Percentiles rank a stretch among this genome's conserved stretches.
Evolutionary conservation across 1,140 invertebrate genomes (phyloP).

Genomic region (Galleria mellonella): DNA sequence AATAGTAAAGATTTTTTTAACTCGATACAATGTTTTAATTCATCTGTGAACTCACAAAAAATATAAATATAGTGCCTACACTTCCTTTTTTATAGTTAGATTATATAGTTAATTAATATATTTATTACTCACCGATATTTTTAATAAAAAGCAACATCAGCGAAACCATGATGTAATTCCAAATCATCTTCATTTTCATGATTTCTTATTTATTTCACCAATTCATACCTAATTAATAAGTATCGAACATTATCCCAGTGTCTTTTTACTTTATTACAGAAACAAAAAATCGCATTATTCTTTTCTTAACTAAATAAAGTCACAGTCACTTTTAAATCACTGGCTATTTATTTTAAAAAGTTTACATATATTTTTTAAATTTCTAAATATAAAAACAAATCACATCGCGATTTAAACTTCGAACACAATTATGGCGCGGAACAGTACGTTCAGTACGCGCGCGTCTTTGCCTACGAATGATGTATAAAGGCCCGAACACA

Average conservation of each 20-base stretch:
- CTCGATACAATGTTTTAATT: too few species aligned
- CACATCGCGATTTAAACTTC: conserved; percentile 2
- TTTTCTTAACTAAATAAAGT: neutral
- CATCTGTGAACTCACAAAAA: too few species aligned
- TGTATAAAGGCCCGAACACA: conserved; percentile 48
- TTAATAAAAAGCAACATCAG: conserved; percentile 1
- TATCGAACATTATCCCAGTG: neutral
- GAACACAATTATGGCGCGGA: conserved; percentile 28
- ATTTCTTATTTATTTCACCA: conserved; percentile 12
- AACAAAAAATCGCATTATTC: neutral
- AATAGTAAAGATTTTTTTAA: too few species aligned
- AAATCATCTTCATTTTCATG: conserved; percentile 21
- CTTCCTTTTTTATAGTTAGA: too few species aligned
- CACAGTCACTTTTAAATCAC: too few species aligned
- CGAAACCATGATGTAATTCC: conserved; percentile 18
- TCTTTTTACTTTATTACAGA: neutral
- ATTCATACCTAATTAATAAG: conserved; percentile 3
- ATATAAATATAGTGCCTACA: too few species aligned
- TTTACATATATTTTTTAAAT: neutral
- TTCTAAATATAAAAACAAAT: neutral
- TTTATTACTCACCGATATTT: conserved; percentile 6
- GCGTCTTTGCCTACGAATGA: conserved; percentile 42
- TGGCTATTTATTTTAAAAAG: neutral
- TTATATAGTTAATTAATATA: neutral
- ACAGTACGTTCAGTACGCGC: conserved; percentile 23